Evolutionary conservation across 2,113 vertebrate species (phyloP).

Genomic region (Zeus faber): DNA sequence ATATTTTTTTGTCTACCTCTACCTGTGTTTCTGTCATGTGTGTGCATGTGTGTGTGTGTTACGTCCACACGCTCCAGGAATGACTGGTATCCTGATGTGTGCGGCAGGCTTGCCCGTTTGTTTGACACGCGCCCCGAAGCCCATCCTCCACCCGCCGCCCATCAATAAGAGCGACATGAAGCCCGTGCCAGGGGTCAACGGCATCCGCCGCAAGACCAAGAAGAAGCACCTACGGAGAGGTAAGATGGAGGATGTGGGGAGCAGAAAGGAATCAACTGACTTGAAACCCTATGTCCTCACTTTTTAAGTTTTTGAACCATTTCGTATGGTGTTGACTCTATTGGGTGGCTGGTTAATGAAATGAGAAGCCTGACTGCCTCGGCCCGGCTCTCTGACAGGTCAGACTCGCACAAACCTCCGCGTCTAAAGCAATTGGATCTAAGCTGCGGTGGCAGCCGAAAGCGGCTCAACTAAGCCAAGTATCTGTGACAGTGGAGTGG

Average conservation of each 20-base stretch:
- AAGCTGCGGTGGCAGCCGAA: too few relatives aligned
- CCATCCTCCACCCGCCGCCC: constrained; percentile 90
- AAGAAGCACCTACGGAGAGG: constrained; percentile 93
- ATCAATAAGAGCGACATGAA: constrained; percentile 95
- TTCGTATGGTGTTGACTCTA: too few relatives aligned
- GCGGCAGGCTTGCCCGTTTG: constrained; percentile 93
- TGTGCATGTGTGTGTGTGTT: background rate
- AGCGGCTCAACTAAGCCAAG: too few relatives aligned
- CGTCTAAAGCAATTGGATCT: too few relatives aligned
- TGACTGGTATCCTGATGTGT: constrained; percentile 96
- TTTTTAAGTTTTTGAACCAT: too few relatives aligned
- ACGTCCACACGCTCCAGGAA: constrained; percentile 74
- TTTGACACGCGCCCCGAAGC: constrained; percentile 91
- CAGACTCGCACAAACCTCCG: too few relatives aligned
- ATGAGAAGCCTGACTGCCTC: too few relatives aligned
- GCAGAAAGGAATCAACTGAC: background rate
- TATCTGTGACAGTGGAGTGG: too few relatives aligned
- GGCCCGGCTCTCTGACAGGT: too few relatives aligned
- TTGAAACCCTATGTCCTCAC: too few relatives aligned
- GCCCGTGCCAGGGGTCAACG: constrained; percentile 87
- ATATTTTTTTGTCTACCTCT: too few relatives aligned
- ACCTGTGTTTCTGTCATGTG: background rate
- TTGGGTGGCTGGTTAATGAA: too few relatives aligned
- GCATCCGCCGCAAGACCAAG: constrained; percentile 94
- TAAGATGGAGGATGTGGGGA: constrained; percentile 52